A percentile compares a stretch with the other conserved stretches of the same genome.
These are phyloP conservation scores for Tigriopus californicus DNA, from an alignment of 2,888 invertebrate genomes.

Conservation along the genomic window DNA sequence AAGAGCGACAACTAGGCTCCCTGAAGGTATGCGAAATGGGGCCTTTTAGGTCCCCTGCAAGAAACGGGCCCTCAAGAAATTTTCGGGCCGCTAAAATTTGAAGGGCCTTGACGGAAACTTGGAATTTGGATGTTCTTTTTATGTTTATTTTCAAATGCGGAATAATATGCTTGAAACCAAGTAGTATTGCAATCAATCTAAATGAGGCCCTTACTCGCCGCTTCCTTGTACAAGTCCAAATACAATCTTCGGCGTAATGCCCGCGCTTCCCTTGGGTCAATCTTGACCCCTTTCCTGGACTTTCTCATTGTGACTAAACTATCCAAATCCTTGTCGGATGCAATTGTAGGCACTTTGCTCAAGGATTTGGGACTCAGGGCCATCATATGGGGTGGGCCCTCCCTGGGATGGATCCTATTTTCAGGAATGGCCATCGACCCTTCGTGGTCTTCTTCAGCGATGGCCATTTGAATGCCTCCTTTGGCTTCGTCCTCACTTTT, in stretches of 20 bases:
- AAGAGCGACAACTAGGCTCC: no score
- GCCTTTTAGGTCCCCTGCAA: no score
- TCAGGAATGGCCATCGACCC: not conserved
- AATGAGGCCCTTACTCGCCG: not conserved
- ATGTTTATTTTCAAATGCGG: no score
- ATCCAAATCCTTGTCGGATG: constrained; percentile 2
- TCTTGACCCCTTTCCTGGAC: not conserved
- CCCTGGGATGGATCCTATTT: not conserved
- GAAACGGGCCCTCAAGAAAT: no score
- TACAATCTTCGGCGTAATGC: constrained; percentile 5
- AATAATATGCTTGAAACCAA: not conserved
- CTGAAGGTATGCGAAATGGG: no score
- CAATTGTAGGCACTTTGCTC: constrained; percentile 9
- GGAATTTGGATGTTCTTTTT: no score
- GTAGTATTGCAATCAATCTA: not conserved
- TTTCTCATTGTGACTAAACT: not conserved
- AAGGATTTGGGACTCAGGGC: not conserved
- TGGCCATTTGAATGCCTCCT: not conserved
- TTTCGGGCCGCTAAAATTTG: no score
- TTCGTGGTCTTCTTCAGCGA: not conserved
- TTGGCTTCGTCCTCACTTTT: not conserved
- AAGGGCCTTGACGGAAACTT: no score
- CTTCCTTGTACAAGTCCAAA: constrained; percentile 10
- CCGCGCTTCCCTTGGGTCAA: constrained; percentile 5
- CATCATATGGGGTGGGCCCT: not conserved